Percentiles rank a stretch among this genome's conserved stretches.
phyloP scores from a whole-genome alignment of 2,888 invertebrate species.

The Aphodius sticticus region DNA sequence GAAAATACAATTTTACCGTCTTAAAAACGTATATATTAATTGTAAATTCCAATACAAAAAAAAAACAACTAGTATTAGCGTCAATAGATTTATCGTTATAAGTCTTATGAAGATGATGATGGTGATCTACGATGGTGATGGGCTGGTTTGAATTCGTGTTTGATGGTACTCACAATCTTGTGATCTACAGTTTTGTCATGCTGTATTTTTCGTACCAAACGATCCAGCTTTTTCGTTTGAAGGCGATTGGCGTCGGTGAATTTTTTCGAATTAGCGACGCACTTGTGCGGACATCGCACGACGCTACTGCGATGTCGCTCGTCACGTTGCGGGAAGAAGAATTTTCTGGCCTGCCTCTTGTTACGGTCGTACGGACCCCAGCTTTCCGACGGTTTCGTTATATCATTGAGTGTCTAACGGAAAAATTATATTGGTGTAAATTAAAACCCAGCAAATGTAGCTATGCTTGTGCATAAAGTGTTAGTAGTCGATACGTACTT shows the following conservation, averaged over 20 bases:
- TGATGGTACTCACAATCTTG: not conserved
- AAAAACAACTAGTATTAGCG: no score
- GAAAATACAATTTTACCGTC: no score
- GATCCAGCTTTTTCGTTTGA: slow-evolving; percentile 26
- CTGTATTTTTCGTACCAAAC: not conserved
- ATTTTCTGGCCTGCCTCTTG: slow-evolving; percentile 32
- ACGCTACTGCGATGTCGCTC: slow-evolving; percentile 32
- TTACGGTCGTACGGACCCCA: slow-evolving; percentile 36
- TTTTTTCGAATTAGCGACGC: slow-evolving; percentile 28
- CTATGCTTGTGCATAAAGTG: no score
- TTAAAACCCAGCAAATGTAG: no score
- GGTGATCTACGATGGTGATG: no score
- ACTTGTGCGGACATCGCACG: slow-evolving; percentile 37
- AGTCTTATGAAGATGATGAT: no score
- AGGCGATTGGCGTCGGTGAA: slow-evolving; percentile 27
- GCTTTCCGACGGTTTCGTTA: slow-evolving; percentile 28
- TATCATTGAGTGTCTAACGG: not conserved
- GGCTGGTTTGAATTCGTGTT: not conserved
- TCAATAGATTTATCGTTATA: no score
- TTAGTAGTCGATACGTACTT: slow-evolving; percentile 6
- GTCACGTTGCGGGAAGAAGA: slow-evolving; percentile 38
- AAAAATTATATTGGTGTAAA: no score
- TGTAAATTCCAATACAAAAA: no score
- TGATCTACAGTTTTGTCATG: not conserved
- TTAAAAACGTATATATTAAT: no score